phyloP scores from a whole-genome alignment of 2,888 invertebrate species.

The Tinea semifulvella region DNA sequence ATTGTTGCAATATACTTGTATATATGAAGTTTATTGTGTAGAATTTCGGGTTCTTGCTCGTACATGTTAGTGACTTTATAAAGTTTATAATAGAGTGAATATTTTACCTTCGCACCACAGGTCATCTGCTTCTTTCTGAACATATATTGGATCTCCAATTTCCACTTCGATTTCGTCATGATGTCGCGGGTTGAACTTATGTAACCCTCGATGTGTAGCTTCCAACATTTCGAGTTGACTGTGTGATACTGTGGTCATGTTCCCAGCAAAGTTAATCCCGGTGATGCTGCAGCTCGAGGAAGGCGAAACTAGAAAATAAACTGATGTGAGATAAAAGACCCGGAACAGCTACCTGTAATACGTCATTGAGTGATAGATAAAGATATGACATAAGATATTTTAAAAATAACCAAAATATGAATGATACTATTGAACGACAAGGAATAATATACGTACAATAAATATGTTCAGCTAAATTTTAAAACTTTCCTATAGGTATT shows the following conservation, averaged over 20 bases:
- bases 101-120: slow-evolving; percentile 93
- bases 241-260: slow-evolving; percentile 78
- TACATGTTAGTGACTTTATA: too few species aligned
- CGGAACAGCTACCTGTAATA: background rate
- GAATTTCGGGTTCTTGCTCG: too few species aligned
- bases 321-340: background rate
- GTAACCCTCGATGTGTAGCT: slow-evolving; percentile 94
- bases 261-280: slow-evolving; percentile 66
- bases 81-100: too few species aligned
- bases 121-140: slow-evolving; percentile 96
- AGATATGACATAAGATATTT: too few species aligned
- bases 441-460: too few species aligned
- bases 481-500: too few species aligned
- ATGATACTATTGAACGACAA: too few species aligned
- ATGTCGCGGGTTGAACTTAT: slow-evolving; percentile 95
- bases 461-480: too few species aligned
- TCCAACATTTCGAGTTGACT: slow-evolving; percentile 86
- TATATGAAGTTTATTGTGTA: too few species aligned
- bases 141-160: slow-evolving; percentile 96
- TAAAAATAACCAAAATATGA: too few species aligned
- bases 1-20: too few species aligned
- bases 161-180: slow-evolving; percentile 96
- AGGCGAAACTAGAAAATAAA: slow-evolving; percentile 51
- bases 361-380: too few species aligned
- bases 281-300: slow-evolving; percentile 65